A percentile compares a stretch with the other conserved stretches of the same genome.
Evolutionary conservation across 2,797 vertebrate species (phyloP).

Genomic region (Spea hammondii): DNA sequence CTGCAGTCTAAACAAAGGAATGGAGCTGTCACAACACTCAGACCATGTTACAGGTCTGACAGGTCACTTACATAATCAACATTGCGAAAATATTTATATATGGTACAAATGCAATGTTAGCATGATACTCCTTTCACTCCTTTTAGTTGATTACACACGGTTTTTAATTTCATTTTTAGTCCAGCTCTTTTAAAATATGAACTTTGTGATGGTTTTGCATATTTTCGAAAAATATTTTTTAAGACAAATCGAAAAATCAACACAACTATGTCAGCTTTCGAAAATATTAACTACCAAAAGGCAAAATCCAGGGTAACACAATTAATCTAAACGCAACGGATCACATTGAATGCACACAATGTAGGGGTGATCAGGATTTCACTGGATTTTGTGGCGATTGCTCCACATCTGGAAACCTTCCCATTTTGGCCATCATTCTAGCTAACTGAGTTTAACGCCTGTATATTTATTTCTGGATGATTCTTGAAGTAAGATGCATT

Average conservation of each 20-base stretch:
- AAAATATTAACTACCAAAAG: too few species aligned
- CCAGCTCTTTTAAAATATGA: neutral
- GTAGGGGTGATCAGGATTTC: too few species aligned
- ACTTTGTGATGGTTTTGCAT: neutral
- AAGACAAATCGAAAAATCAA: neutral
- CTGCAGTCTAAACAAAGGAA: conserved; percentile 42
- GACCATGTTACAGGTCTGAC: conserved; percentile 7
- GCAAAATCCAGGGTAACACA: too few species aligned
- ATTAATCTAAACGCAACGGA: too few species aligned
- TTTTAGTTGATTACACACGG: neutral
- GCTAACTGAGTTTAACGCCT: too few species aligned
- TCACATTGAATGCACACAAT: too few species aligned
- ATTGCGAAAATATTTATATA: conserved; percentile 10
- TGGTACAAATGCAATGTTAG: neutral
- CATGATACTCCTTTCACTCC: neutral
- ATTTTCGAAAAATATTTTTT: neutral
- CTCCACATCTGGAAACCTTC: too few species aligned
- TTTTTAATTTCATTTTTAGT: neutral
- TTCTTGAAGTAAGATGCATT: too few species aligned
- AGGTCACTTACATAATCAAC: neutral
- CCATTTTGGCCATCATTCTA: too few species aligned
- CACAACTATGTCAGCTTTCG: neutral
- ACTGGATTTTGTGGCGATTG: too few species aligned
- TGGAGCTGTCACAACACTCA: conserved; percentile 36
- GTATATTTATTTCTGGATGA: too few species aligned